A percentile compares a stretch with the other conserved stretches of the same genome.
Evolutionary conservation across 64 coral and sea anemone genomes (phyloP).

Genomic region (Montipora capricornis): DNA sequence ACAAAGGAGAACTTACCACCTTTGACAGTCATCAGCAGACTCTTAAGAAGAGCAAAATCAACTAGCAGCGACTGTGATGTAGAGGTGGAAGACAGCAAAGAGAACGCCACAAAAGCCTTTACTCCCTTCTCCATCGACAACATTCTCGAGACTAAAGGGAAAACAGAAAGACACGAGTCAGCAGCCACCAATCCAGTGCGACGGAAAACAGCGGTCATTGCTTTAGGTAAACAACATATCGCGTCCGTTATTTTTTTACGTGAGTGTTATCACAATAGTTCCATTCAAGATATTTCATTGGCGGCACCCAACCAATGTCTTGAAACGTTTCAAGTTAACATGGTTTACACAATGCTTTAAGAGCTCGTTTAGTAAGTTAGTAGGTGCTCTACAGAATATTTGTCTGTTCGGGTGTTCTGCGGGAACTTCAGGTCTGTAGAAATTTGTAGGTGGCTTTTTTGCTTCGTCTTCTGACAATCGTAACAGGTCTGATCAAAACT

Average conservation of each 20-base stretch:
- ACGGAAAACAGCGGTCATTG: not conserved
- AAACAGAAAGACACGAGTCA: slow-evolving; percentile 1
- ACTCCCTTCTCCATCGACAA: slow-evolving; percentile 46
- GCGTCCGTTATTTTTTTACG: not conserved
- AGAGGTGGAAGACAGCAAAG: slow-evolving; percentile 13
- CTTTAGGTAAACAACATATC: slow-evolving; percentile 3
- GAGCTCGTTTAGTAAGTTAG: no score
- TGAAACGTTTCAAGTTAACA: no score
- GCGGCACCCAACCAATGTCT: no score
- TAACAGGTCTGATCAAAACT: no score
- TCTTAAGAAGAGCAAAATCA: slow-evolving; percentile 45
- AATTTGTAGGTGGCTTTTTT: no score
- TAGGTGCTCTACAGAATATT: no score
- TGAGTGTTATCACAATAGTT: not conserved
- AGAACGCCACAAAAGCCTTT: slow-evolving; percentile 1
- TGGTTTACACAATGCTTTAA: no score
- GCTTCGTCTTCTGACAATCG: no score
- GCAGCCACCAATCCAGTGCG: not conserved
- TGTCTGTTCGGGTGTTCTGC: no score
- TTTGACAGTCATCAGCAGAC: slow-evolving; percentile 72
- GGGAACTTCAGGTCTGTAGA: no score
- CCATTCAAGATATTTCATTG: not conserved
- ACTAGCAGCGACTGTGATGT: slow-evolving; percentile 20
- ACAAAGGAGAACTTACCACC: slow-evolving; percentile 67
- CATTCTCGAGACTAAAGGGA: slow-evolving; percentile 19